phyloP scores from a whole-genome alignment of 35 echinoderm and acorn worm genomes.

The Apostichopus japonicus region DNA sequence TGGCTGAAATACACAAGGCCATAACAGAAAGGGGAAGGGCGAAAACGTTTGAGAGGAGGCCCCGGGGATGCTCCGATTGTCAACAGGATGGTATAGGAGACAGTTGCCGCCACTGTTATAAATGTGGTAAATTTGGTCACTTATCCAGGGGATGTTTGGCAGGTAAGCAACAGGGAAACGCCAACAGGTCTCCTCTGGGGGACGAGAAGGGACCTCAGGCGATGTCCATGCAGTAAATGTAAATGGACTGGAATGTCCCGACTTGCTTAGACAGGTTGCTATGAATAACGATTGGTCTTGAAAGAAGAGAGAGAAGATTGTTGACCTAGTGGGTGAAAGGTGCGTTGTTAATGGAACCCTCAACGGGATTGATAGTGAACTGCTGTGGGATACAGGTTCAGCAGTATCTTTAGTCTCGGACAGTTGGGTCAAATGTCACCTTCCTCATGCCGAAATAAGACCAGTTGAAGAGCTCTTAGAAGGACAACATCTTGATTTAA shows the following conservation, averaged over 20 bases:
- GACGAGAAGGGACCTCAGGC: conserved; percentile 22
- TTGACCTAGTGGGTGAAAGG: conserved; percentile 56
- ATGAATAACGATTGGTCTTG: not conserved
- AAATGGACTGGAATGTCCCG: not conserved
- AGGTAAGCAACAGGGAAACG: conserved; percentile 56
- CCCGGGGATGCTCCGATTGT: no score
- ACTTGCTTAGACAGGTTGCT: not conserved
- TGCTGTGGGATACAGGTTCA: conserved; percentile 76
- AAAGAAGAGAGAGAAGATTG: conserved; percentile 5
- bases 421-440: not conserved
- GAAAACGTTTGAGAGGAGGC: no score
- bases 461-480: conserved; percentile 18
- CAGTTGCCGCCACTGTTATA: conserved; percentile 62
- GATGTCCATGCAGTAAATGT: conserved; percentile 1
- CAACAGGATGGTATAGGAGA: not conserved
- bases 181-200: conserved; percentile 3
- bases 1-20: no score
- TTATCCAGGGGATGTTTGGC: conserved; percentile 46
- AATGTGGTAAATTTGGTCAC: conserved; percentile 65
- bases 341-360: conserved; percentile 54
- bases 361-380: not conserved
- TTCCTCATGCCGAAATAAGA: not conserved
- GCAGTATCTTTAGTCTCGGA: conserved; percentile 68
- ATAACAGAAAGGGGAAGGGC: no score
- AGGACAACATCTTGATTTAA: conserved; percentile 24